phyloP scores from a whole-genome alignment of 2,888 invertebrate species.

The Oegoconia quadripuncta region DNA sequence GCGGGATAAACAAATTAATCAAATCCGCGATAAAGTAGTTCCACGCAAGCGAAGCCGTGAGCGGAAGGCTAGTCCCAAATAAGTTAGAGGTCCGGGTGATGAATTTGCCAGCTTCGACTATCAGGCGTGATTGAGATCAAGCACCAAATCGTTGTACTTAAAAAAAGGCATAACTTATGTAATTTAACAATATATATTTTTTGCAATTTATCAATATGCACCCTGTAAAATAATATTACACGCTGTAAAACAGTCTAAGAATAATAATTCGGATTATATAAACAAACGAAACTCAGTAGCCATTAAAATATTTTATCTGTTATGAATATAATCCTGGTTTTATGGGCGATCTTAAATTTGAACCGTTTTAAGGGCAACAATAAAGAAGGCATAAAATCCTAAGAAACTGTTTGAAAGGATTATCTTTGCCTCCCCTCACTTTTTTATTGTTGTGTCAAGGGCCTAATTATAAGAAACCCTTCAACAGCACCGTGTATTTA shows the following conservation, averaged over 20 bases:
- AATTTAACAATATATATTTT: too few species aligned
- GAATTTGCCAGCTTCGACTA: too few species aligned
- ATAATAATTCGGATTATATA: conserved; percentile 68
- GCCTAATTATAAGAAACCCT: conserved; percentile 30
- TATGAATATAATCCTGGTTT: conserved; percentile 73
- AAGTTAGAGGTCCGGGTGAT: too few species aligned
- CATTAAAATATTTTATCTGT: conserved; percentile 75
- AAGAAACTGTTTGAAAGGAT: conserved; percentile 54
- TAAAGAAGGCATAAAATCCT: conserved; percentile 57
- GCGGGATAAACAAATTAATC: too few species aligned
- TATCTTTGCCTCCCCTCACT: conserved; percentile 43
- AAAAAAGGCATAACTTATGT: too few species aligned
- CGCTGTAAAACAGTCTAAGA: conserved; percentile 55
- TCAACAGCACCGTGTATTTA: conserved; percentile 1
- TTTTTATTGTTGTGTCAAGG: conserved; percentile 49
- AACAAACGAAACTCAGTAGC: conserved; percentile 65
- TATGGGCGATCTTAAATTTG: conserved; percentile 60
- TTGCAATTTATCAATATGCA: background rate
- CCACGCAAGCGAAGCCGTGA: too few species aligned
- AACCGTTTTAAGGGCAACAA: conserved; percentile 51
- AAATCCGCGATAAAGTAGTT: too few species aligned
- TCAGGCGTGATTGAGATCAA: too few species aligned
- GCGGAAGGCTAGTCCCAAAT: too few species aligned
- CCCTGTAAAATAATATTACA: conserved; percentile 22
- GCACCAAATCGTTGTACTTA: too few species aligned